Conservation (phyloP, 2,113 vertebrate genomes). For the Laticauda laticaudata region DNA sequence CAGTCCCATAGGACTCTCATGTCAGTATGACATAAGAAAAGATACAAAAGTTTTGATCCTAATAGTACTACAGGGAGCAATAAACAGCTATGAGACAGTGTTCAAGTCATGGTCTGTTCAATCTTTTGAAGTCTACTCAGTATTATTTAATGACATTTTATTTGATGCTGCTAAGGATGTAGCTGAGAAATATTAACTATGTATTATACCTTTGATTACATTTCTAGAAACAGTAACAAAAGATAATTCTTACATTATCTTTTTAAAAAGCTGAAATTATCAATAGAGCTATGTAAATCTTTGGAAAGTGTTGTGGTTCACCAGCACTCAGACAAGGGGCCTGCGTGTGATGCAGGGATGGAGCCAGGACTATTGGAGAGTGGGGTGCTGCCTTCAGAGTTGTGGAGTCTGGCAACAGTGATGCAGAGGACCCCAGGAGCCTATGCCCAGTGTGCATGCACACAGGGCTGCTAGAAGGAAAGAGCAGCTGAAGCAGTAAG, state of each 20-base stretch:
- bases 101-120: conserved; percentile 15
- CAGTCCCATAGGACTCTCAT: background rate
- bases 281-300: background rate
- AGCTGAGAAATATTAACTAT: background rate
- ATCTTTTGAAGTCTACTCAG: background rate
- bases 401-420: too few relatives aligned
- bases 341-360: too few relatives aligned
- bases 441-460: too few relatives aligned
- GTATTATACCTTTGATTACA: accelerated
- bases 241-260: background rate
- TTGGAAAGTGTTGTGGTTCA: background rate
- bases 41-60: conserved; percentile 40
- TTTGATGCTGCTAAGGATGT: background rate
- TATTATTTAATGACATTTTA: conserved; percentile 1
- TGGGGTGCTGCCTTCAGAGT: too few relatives aligned
- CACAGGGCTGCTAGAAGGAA: too few relatives aligned
- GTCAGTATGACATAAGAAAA: background rate
- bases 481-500: too few relatives aligned
- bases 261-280: background rate
- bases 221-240: background rate
- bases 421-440: too few relatives aligned
- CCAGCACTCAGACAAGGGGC: too few relatives aligned
- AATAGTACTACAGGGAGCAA: conserved; percentile 13
- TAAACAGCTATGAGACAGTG: conserved; percentile 12
- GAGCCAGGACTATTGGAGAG: too few relatives aligned